Percentiles rank a stretch among this genome's conserved stretches.
phyloP scores from a whole-genome alignment of 2,113 vertebrate genomes.

The Tupaia tana region DNA sequence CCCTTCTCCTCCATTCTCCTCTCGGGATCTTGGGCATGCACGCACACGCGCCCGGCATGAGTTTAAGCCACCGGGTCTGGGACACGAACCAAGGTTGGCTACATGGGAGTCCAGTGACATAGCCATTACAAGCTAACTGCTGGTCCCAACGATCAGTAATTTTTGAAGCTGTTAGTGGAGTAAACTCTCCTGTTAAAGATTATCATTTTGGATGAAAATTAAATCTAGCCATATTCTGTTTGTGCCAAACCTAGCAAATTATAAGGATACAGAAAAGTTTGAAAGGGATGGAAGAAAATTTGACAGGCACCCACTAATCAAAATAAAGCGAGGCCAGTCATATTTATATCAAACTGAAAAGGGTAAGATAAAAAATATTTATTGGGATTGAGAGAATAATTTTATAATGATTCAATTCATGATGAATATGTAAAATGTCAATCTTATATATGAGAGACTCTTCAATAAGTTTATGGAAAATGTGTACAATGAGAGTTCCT shows the following conservation, averaged over 20 bases:
- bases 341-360: slow-evolving; percentile 24
- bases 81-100: no score
- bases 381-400: neutral
- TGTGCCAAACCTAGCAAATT: slow-evolving; percentile 6
- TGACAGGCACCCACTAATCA: neutral
- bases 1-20: no score
- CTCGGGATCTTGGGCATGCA: no score
- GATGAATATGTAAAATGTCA: neutral
- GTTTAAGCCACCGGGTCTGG: no score
- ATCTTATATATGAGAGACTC: neutral
- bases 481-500: no score
- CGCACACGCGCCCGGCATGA: no score
- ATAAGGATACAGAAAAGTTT: slow-evolving; percentile 13
- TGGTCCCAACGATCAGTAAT: neutral
- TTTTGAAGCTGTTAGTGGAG: neutral
- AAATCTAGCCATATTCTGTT: neutral
- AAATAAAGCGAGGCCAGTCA: neutral
- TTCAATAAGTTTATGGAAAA: no score
- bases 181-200: slow-evolving; percentile 22
- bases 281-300: slow-evolving; percentile 31
- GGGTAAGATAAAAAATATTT: neutral
- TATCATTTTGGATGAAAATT: slow-evolving; percentile 24
- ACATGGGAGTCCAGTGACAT: no score
- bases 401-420: neutral
- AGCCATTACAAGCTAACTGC: no score